Evolutionary conservation across 1,140 invertebrate genomes (phyloP).

Genomic region (Solenopsis invicta): DNA sequence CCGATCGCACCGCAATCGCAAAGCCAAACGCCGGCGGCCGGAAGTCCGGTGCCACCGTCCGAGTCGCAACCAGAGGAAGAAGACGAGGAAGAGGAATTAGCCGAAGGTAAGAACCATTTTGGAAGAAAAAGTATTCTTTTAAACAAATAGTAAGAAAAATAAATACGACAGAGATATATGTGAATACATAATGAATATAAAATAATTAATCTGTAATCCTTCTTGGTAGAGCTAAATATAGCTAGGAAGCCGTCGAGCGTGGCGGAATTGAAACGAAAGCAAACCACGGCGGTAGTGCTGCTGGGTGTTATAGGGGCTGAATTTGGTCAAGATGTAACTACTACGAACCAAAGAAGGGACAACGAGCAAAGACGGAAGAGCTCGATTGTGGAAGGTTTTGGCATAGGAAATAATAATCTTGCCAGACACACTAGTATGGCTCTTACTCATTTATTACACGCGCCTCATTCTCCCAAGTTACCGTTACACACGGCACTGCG

Average conservation of each 20-base stretch:
- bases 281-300: conserved; percentile 98
- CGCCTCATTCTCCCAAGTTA: conserved; percentile 93
- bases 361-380: conserved; percentile 91
- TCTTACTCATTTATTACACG: conserved; percentile 96
- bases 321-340: conserved; percentile 96
- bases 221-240: conserved; percentile 85
- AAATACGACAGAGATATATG: neutral
- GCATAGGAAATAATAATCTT: conserved; percentile 96
- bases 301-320: conserved; percentile 99
- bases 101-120: conserved; percentile 83
- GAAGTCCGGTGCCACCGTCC: conserved; percentile 81
- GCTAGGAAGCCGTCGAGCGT: conserved; percentile 93
- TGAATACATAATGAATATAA: neutral
- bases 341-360: conserved; percentile 88
- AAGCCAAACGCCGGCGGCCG: conserved; percentile 83
- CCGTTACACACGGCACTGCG: conserved; percentile 96
- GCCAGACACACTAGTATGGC: conserved; percentile 97
- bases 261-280: conserved; percentile 96
- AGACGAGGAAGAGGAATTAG: conserved; percentile 93
- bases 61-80: conserved; percentile 91
- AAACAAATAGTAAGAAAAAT: neutral
- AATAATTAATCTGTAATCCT: conserved; percentile 64
- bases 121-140: neutral
- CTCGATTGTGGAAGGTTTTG: conserved; percentile 95
- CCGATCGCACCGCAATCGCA: conserved; percentile 85